phyloP scores from a whole-genome alignment of 2,113 vertebrate genomes.

The Cathartes aura region DNA sequence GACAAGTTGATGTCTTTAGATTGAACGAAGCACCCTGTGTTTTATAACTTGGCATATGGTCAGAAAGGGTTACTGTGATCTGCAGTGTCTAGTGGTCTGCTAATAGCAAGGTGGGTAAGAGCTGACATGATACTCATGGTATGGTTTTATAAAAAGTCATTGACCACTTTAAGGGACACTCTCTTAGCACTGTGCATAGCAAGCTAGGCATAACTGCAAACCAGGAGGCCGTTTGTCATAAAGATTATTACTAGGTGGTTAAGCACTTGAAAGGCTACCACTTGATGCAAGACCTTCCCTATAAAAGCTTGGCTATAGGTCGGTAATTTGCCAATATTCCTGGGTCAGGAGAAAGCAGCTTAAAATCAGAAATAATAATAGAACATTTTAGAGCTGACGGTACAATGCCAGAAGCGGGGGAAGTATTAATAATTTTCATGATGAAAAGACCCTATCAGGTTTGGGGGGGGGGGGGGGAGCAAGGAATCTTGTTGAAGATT shows the following conservation, averaged over 20 bases:
- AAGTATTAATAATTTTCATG: slow-evolving; percentile 71
- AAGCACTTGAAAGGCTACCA: slow-evolving; percentile 77
- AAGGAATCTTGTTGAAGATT: slow-evolving; percentile 62
- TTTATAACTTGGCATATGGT: slow-evolving; percentile 53
- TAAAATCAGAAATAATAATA: slow-evolving; percentile 72
- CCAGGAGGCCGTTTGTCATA: slow-evolving; percentile 71
- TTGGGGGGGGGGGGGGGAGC: not conserved
- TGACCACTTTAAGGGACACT: slow-evolving; percentile 57
- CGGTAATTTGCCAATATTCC: slow-evolving; percentile 76
- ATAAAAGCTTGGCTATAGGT: slow-evolving; percentile 77
- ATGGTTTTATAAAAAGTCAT: slow-evolving; percentile 53
- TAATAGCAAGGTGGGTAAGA: slow-evolving; percentile 51
- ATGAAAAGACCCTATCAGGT: slow-evolving; percentile 32
- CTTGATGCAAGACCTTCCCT: slow-evolving; percentile 77
- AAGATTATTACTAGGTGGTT: slow-evolving; percentile 73
- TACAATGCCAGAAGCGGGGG: slow-evolving; percentile 48
- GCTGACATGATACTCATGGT: slow-evolving; percentile 53
- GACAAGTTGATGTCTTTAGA: slow-evolving; percentile 65
- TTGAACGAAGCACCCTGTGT: slow-evolving; percentile 14
- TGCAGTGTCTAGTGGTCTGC: not conserved
- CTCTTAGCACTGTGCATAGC: slow-evolving; percentile 43
- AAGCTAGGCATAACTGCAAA: slow-evolving; percentile 69
- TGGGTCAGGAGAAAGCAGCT: slow-evolving; percentile 70
- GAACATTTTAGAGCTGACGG: slow-evolving; percentile 60
- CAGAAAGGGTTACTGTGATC: slow-evolving; percentile 10